Base-by-base conservation (phyloP, 2,888 invertebrate genomes). In the Terebella lapidaria region DNA sequence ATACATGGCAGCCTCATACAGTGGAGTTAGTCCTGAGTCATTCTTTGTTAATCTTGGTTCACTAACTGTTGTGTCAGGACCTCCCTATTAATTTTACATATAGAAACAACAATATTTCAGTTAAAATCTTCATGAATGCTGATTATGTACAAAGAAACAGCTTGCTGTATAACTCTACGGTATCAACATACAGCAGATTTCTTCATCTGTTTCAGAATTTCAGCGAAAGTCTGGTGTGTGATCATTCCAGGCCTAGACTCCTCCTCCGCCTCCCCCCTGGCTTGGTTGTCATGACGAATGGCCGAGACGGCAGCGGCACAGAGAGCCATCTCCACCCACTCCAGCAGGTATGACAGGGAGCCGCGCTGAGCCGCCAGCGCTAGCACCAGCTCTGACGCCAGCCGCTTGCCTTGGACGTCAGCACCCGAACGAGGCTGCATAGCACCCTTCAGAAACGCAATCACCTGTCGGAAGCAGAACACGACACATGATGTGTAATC, bases 251-350 rank as follows among this genome's bases (percentile, higher is more conserved):
- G 57, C 27, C 54, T 54, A n/a, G 18, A 26, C 20, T 25, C 25
- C 27, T 35, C 35, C 1, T 54, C 25, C 4, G 24, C 15, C n/a
- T 46, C 54, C n/a, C 22, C 27, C 26, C 53, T 53, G 27, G 4
- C 25, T 15, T 49, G 28, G 26, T 10, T 45, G 29, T 49, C 22
- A 56, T 63, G 27, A 59, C 70, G 27, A 5, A 25, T 4, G 4
- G 5, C 46, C 26, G 28, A 25, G 20, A 2, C 29, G 51, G 70
- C 65, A 61, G 74, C 68, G 29, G 78, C 75, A 65, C 71, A 71
- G 61, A 86, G 77, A 15, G 86, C 85, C 83, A 86, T 83, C 63
- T 85, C 84, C 53, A 87, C 83, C 87, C 87, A 87, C 70, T 86
- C 85, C 52, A 87, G 75, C 25, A 87, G 74, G 72, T 84, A 83